phyloP scores from a whole-genome alignment of 2,797 vertebrate species.

The Sorex maritimensis region DNA sequence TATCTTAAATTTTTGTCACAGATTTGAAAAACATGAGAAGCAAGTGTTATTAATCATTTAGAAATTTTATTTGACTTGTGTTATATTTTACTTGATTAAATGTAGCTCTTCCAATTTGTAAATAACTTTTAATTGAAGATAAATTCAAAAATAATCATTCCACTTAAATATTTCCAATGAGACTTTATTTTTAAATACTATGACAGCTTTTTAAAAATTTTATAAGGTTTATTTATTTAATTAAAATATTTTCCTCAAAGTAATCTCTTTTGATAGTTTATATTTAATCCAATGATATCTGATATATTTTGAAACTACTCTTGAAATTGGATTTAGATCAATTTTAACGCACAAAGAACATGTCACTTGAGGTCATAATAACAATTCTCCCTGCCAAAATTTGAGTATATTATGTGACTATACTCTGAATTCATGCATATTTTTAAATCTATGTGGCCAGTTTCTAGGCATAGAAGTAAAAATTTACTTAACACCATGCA shows the following conservation, averaged over 20 bases:
- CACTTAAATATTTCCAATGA: neutral
- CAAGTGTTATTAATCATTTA: neutral
- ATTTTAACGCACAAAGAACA: neutral
- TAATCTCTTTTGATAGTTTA: neutral
- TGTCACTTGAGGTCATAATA: neutral
- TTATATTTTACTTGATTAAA: neutral
- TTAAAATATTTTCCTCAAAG: slow-evolving; percentile 32
- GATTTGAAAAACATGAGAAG: slow-evolving; percentile 1
- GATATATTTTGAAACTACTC: neutral
- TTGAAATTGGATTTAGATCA: neutral
- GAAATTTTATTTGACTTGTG: neutral
- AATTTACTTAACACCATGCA: neutral
- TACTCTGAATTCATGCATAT: neutral
- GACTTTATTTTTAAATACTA: neutral
- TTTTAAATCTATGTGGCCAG: neutral
- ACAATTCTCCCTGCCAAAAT: slow-evolving; percentile 10
- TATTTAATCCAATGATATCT: neutral
- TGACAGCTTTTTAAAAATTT: neutral
- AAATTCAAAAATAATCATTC: neutral
- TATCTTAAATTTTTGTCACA: neutral
- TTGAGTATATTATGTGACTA: neutral
- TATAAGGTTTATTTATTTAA: neutral
- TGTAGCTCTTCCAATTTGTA: neutral
- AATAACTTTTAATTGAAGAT: neutral
- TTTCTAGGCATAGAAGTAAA: neutral